Evolutionary conservation across 2,888 invertebrate genomes (phyloP).

Genomic region (Cantharis rustica): DNA sequence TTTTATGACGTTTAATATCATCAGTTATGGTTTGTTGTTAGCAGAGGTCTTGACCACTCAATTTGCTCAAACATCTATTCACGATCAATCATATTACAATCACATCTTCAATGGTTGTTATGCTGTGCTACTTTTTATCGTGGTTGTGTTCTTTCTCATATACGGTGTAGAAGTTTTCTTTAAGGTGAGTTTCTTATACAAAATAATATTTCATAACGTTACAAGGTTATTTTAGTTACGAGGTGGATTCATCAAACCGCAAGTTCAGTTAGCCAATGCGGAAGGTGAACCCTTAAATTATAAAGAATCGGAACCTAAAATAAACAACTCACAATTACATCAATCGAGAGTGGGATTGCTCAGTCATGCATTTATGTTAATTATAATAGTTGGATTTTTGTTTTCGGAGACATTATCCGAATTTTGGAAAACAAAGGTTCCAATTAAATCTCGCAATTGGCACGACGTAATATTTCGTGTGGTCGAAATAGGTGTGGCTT

Average conservation of each 20-base stretch:
- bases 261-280: slow-evolving; percentile 51
- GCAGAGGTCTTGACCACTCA: slow-evolving; percentile 70
- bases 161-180: slow-evolving; percentile 95
- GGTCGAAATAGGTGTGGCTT: slow-evolving; percentile 88
- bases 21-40: slow-evolving; percentile 82
- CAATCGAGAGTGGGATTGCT: slow-evolving; percentile 88
- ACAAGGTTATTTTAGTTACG: slow-evolving; percentile 65
- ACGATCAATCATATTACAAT: slow-evolving; percentile 73
- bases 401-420: slow-evolving; percentile 90
- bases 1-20: slow-evolving; percentile 86
- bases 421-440: slow-evolving; percentile 90
- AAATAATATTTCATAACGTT: slow-evolving; percentile 19
- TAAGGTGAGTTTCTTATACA: slow-evolving; percentile 66
- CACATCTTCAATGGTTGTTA: slow-evolving; percentile 92
- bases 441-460: slow-evolving; percentile 88
- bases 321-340: slow-evolving; percentile 86
- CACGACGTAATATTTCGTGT: slow-evolving; percentile 90
- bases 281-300: slow-evolving; percentile 29
- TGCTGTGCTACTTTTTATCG: slow-evolving; percentile 86
- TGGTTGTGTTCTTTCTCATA: slow-evolving; percentile 89
- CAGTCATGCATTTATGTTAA: slow-evolving; percentile 89
- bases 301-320: slow-evolving; percentile 50
- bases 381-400: slow-evolving; percentile 86
- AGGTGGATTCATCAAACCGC: slow-evolving; percentile 76
- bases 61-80: slow-evolving; percentile 56